phyloP scores from a whole-genome alignment of 2,797 vertebrate genomes.

The Myiothlypis chrysogaster region DNA sequence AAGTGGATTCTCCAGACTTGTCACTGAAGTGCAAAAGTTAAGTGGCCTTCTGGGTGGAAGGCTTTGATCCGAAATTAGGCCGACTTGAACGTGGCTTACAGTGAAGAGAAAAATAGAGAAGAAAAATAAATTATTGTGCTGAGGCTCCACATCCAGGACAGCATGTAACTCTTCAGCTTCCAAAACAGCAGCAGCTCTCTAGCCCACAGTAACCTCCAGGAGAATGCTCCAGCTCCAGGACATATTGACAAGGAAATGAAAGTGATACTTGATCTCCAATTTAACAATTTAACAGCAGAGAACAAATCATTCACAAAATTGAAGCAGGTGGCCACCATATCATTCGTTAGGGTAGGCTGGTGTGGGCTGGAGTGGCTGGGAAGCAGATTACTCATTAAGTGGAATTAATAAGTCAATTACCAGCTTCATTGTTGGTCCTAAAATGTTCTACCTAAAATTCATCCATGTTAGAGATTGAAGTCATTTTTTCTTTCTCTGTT shows the following conservation, averaged over 20 bases:
- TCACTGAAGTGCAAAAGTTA: neutral
- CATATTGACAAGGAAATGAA: neutral
- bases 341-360: neutral
- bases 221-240: neutral
- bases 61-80: neutral
- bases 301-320: neutral
- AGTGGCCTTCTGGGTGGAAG: neutral
- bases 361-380: neutral
- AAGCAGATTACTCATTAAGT: neutral
- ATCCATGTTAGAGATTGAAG: neutral
- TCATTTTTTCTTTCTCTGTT: neutral
- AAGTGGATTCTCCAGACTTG: neutral
- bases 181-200: neutral
- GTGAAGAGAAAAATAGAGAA: neutral
- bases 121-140: neutral
- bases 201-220: neutral
- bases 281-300: neutral
- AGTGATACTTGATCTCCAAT: neutral
- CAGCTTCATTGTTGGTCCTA: neutral
- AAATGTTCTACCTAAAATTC: neutral
- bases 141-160: neutral
- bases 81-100: neutral
- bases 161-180: rapidly evolving
- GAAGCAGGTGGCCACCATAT: rapidly evolving
- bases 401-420: neutral